Conservation (phyloP, 2,113 vertebrate species). For the Brachirus orientalis region DNA sequence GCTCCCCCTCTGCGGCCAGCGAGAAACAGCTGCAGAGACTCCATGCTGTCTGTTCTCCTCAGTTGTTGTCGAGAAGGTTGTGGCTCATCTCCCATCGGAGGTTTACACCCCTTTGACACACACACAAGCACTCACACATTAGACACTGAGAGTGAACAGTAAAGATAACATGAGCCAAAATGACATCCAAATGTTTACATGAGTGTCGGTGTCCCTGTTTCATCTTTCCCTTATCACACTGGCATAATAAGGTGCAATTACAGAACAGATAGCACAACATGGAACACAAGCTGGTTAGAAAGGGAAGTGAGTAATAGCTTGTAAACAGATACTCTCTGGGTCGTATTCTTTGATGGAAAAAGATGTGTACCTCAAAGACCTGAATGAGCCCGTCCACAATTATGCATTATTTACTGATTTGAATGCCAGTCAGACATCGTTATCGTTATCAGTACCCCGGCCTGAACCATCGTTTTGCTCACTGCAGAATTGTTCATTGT, state of each 20-base stretch:
- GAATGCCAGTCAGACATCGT: conserved; percentile 43
- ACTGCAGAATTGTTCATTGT: conserved; percentile 11
- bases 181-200: conserved; percentile 73
- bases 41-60: conserved; percentile 75
- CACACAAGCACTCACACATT: conserved; percentile 4
- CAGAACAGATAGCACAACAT: conserved; percentile 56
- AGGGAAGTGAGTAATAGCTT: conserved; percentile 70
- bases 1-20: conserved; percentile 74
- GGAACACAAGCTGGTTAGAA: conserved; percentile 51
- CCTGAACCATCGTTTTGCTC: conserved; percentile 30
- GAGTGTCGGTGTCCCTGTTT: conserved; percentile 59
- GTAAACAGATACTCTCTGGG: conserved; percentile 64
- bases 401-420: conserved; percentile 58
- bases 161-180: conserved; percentile 54
- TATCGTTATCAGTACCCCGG: conserved; percentile 24
- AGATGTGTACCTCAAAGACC: conserved; percentile 50
- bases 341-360: conserved; percentile 62
- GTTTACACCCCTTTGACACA: conserved; percentile 13
- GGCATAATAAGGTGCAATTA: conserved; percentile 75
- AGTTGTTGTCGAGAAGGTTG: conserved; percentile 54
- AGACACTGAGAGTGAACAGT: conserved; percentile 37
- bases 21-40: conserved; percentile 82
- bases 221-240: conserved; percentile 65
- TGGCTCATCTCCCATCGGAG: conserved; percentile 43
- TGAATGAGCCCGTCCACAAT: conserved; percentile 50